A percentile compares a stretch with the other conserved stretches of the same genome.
Evolutionary conservation across 2,888 invertebrate genomes (phyloP).

Genomic region (Artemia sinica): DNA sequence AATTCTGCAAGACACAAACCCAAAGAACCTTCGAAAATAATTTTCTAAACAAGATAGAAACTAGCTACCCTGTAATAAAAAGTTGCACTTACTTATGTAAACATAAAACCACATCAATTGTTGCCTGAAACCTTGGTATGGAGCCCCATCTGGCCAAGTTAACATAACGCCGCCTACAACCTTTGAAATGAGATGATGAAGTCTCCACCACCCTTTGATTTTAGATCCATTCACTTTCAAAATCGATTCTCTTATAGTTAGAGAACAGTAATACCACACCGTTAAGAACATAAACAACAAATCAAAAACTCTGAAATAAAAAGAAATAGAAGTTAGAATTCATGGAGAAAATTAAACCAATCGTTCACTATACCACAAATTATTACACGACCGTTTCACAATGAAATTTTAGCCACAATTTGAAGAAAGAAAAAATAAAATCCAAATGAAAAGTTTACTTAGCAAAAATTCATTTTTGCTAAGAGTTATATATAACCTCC

Average conservation of each 20-base stretch:
- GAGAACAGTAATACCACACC: constrained; percentile 99
- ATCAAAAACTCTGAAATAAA: constrained; percentile 54
- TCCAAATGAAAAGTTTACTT: too few species aligned
- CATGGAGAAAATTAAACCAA: constrained; percentile 22
- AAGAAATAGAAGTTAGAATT: constrained; percentile 15
- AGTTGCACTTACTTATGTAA: constrained; percentile 62
- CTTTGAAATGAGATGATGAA: constrained; percentile 94
- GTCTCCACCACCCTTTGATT: constrained; percentile 94
- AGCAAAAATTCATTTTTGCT: too few species aligned
- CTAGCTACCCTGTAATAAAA: constrained; percentile 19
- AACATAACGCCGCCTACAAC: constrained; percentile 81
- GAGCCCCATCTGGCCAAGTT: constrained; percentile 88
- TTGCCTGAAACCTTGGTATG: constrained; percentile 71
- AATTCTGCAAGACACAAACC: neutral
- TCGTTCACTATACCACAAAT: constrained; percentile 17
- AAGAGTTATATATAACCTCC: too few species aligned
- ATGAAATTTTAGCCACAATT: neutral
- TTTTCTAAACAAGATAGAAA: constrained; percentile 24
- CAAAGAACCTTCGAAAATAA: neutral
- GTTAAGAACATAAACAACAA: constrained; percentile 76
- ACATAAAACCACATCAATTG: constrained; percentile 88
- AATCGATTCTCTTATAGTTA: constrained; percentile 96
- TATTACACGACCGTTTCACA: constrained; percentile 18
- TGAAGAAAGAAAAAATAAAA: constrained; percentile 17
- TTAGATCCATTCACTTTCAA: constrained; percentile 93